Base-by-base conservation (phyloP, 2,888 invertebrate species). In the Drosophila ustulata region DNA sequence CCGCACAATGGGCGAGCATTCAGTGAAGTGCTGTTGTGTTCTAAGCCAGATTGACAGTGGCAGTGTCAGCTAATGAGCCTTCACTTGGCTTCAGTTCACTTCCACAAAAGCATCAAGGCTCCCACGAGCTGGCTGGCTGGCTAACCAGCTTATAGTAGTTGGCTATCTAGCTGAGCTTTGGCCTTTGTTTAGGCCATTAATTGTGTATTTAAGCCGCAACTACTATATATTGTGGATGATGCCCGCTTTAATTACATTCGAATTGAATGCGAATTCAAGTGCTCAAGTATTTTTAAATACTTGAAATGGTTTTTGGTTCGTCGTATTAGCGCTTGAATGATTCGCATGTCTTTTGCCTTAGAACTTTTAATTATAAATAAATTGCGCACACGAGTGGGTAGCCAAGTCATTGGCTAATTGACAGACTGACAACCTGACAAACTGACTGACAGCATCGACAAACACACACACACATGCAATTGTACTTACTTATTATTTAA, bases 291-390 rank as follows among this genome's bases (percentile, higher is more conserved):
- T 18, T 32, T 39, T 41, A 57, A 57, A 57, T 46, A 47, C 45
- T 56, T 25, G 34, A 57, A 57, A 57, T 57, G 46, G 46, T 39
- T 65, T 53, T 46, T 32, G 25, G 39, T 46, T 63, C 34, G 41
- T 32, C 18, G 51, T 75, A 82, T 80, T 68, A 84, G 68, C 71
- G 86, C 75, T 79, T 89, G 71, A 89, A 79, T 86, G 90, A 89
- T 70, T 89, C 88, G 90, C 89, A 83, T 83, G 87, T 82, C 83
- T 89, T 80, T 83, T 73, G 74, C 70, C 72, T 83, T 75, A 85
- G 90, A 85, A 89, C 90, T 75, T 75, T 89, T 85, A 83, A 89
- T 89, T 89, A 83, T 75, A 88, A 72, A 67, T 80, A 79, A 80
- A 88, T 83, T 80, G 70, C 71, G 26, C 53, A 75, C 71, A 71